These are phyloP conservation scores for Melitaea cinxia DNA, from an alignment of 1,140 invertebrate genomes.

Conservation along the genomic window DNA sequence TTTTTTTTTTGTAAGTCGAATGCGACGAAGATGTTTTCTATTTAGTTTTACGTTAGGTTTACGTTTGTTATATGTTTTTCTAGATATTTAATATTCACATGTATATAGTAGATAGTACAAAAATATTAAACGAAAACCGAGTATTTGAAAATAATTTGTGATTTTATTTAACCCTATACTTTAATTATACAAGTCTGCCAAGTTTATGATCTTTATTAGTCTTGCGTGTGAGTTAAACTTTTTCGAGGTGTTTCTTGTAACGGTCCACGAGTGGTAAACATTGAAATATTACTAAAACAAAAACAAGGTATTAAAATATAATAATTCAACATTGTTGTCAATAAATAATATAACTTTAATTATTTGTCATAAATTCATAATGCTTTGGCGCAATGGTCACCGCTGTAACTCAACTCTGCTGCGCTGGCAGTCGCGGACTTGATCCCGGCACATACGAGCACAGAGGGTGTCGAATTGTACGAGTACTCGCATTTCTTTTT, in stretches of 20 bases:
- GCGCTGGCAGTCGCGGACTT: too few species aligned
- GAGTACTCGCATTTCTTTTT: too few species aligned
- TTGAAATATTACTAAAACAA: conserved; percentile 52
- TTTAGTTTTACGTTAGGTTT: conserved; percentile 54
- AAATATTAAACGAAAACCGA: conserved; percentile 74
- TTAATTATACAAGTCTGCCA: neutral
- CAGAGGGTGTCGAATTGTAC: too few species aligned
- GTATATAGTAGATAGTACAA: conserved; percentile 80
- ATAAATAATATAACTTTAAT: too few species aligned
- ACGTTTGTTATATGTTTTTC: conserved; percentile 73
- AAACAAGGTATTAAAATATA: neutral
- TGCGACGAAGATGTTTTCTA: conserved; percentile 43
- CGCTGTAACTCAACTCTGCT: too few species aligned
- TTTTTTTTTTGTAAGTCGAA: conserved; percentile 28
- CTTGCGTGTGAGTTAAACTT: neutral
- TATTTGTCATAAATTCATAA: too few species aligned
- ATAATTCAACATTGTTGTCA: too few species aligned
- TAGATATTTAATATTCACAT: conserved; percentile 74
- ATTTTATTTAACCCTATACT: conserved; percentile 32
- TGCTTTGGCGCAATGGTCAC: too few species aligned
- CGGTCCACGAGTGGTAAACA: conserved; percentile 58
- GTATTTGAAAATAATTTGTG: conserved; percentile 50
- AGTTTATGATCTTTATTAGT: neutral
- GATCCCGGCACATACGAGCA: too few species aligned
- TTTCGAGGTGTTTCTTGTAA: conserved; percentile 48